phyloP scores from a whole-genome alignment of 2,113 vertebrate species.

The Panthera leo region DNA sequence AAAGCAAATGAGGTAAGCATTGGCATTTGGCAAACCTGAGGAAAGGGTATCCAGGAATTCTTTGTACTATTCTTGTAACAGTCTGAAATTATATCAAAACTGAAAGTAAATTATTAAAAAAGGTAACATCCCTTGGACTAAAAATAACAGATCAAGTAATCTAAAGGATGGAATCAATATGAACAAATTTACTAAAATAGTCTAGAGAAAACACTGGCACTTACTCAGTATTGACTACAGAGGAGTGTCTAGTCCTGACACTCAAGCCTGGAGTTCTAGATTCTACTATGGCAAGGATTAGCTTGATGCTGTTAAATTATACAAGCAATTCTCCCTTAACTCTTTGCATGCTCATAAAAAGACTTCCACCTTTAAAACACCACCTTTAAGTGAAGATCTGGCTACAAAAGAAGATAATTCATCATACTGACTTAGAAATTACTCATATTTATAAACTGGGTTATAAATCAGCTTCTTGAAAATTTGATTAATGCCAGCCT shows the following conservation, averaged over 20 bases:
- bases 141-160: slow-evolving; percentile 2
- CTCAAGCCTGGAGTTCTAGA: background rate
- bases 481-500: background rate
- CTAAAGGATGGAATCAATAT: background rate
- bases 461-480: background rate
- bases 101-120: background rate
- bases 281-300: background rate
- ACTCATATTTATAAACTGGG: background rate
- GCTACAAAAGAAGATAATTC: background rate
- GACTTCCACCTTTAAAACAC: background rate
- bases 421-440: background rate
- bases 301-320: background rate
- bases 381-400: background rate
- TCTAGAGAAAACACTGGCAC: background rate
- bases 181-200: background rate
- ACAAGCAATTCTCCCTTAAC: background rate
- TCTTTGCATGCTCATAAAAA: background rate
- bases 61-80: background rate
- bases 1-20: background rate
- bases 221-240: background rate
- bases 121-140: background rate
- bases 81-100: background rate
- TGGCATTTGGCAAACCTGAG: background rate
- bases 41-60: background rate
- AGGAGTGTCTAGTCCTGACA: background rate